phyloP scores from a whole-genome alignment of 2,797 vertebrate species.

The Threskiornis aethiopicus region DNA sequence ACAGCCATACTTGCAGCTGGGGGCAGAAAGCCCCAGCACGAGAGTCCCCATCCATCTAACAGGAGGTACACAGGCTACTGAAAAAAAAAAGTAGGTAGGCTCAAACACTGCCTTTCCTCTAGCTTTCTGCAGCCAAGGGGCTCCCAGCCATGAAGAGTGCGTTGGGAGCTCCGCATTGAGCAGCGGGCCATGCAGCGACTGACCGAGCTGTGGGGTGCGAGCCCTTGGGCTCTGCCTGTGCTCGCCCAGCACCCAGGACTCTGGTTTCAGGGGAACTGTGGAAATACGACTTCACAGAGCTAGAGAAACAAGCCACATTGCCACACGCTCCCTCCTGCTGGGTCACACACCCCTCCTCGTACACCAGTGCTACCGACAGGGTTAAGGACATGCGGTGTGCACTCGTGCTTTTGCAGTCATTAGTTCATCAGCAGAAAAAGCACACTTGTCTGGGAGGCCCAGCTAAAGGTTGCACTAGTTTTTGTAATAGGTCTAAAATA shows the following conservation, averaged over 20 bases:
- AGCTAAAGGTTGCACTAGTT: neutral
- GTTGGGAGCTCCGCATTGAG: neutral
- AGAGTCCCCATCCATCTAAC: accelerated
- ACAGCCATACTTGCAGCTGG: too few species aligned
- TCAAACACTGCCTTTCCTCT: neutral
- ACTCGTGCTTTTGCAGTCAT: neutral
- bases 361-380: accelerated
- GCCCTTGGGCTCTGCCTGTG: neutral
- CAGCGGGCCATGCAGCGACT: accelerated
- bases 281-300: neutral
- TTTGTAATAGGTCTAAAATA: neutral
- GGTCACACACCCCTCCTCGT: neutral
- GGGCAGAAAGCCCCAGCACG: neutral
- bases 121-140: neutral
- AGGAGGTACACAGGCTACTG: neutral
- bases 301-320: neutral
- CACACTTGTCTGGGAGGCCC: too few species aligned
- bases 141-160: accelerated
- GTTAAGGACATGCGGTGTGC: accelerated
- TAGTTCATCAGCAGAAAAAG: neutral
- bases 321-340: neutral
- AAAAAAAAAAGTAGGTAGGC: neutral
- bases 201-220: accelerated
- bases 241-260: neutral
- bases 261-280: neutral